Percentiles rank a stretch among this genome's conserved stretches.
phyloP scores from a whole-genome alignment of 2,888 invertebrate genomes.

The Aplocera efformata region DNA sequence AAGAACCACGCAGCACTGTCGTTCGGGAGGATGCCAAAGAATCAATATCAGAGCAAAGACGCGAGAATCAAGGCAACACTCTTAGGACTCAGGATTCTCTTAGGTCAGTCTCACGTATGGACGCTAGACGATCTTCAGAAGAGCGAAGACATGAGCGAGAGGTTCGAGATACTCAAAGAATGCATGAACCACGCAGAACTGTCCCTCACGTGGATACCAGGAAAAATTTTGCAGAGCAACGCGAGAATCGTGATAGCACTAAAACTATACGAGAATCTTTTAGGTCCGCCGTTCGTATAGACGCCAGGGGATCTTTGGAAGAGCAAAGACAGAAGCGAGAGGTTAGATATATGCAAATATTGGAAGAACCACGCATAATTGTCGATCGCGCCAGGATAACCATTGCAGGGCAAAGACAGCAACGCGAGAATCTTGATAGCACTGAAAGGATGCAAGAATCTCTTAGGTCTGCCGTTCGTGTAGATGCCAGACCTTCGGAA shows the following conservation, averaged over 20 bases:
- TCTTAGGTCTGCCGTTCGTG: neutral
- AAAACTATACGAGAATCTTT: neutral
- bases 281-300: neutral
- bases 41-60: no score
- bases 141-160: slow-evolving; percentile 8
- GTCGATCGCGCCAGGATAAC: neutral
- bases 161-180: neutral
- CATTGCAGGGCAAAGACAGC: neutral
- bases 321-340: slow-evolving; percentile 5
- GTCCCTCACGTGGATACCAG: slow-evolving; percentile 1
- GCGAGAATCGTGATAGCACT: neutral
- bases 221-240: neutral
- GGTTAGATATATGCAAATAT: no score
- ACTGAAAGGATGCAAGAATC: neutral
- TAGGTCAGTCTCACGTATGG: no score
- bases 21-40: no score
- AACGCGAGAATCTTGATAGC: neutral
- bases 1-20: no score
- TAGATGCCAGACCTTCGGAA: neutral
- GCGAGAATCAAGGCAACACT: no score
- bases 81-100: no score
- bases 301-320: slow-evolving; percentile 1
- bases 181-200: slow-evolving; percentile 1
- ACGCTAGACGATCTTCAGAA: neutral
- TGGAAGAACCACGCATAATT: no score